Conservation (phyloP, 2,888 invertebrate genomes). For the Tetramorium bicarinatum region DNA sequence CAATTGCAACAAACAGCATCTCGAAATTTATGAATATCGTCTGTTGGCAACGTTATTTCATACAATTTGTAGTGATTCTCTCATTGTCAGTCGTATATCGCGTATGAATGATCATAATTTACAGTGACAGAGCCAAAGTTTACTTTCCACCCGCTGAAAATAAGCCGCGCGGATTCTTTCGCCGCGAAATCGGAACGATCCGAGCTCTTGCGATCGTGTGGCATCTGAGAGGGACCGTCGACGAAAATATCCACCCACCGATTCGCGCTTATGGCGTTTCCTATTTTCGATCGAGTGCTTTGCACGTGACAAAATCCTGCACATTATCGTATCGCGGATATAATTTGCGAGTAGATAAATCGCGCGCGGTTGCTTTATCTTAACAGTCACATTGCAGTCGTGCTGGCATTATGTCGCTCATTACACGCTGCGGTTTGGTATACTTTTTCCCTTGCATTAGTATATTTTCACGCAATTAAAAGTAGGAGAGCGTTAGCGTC, state of each 20-base stretch:
- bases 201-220: slow-evolving; percentile 25
- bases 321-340: slow-evolving; percentile 5
- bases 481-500: not conserved
- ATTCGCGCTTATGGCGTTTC: slow-evolving; percentile 42
- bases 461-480: not conserved
- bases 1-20: not conserved
- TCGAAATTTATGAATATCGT: slow-evolving; percentile 8
- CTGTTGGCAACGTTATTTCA: slow-evolving; percentile 17
- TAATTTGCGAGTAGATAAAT: slow-evolving; percentile 2
- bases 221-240: slow-evolving; percentile 10
- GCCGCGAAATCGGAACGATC: slow-evolving; percentile 41
- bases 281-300: slow-evolving; percentile 29
- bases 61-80: not conserved
- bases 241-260: slow-evolving; percentile 62
- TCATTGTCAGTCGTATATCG: not conserved
- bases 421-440: not conserved
- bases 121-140: slow-evolving; percentile 1
- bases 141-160: slow-evolving; percentile 64
- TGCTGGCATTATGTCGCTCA: not conserved
- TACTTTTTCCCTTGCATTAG: not conserved
- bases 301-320: slow-evolving; percentile 5
- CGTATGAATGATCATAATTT: not conserved
- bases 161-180: slow-evolving; percentile 71
- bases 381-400: not conserved
- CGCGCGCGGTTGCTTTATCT: not conserved